phyloP scores from a whole-genome alignment of 2,113 vertebrate genomes.

The Leucosticte australis region DNA sequence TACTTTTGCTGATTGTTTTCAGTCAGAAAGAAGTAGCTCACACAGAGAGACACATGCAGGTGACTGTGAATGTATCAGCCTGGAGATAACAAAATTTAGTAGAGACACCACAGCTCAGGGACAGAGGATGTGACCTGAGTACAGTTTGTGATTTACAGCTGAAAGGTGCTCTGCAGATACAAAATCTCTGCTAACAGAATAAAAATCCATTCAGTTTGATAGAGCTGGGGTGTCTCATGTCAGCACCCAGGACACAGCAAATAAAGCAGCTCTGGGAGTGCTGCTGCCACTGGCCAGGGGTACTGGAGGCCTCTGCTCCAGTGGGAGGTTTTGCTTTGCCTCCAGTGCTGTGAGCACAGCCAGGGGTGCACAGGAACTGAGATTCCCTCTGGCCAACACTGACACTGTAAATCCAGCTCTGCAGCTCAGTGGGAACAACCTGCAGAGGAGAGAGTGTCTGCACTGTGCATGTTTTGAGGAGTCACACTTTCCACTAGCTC shows the following conservation, averaged over 20 bases:
- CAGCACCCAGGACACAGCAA: background rate
- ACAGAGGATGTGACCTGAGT: background rate
- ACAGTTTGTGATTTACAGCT: background rate
- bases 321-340: background rate
- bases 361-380: background rate
- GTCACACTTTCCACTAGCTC: background rate
- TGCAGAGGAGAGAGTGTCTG: background rate
- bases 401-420: background rate
- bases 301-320: background rate
- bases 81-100: background rate
- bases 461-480: rapidly evolving
- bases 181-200: background rate
- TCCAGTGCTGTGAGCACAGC: background rate
- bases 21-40: background rate
- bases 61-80: background rate
- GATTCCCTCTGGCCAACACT: background rate
- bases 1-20: background rate
- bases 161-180: background rate
- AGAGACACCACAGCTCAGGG: background rate
- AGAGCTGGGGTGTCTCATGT: background rate
- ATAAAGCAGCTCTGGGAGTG: background rate
- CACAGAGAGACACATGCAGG: background rate
- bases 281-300: background rate
- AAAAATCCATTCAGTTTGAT: background rate
- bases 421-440: background rate